Base-by-base conservation (phyloP, 1,140 invertebrate genomes). In the Drosophila sechellia region DNA sequence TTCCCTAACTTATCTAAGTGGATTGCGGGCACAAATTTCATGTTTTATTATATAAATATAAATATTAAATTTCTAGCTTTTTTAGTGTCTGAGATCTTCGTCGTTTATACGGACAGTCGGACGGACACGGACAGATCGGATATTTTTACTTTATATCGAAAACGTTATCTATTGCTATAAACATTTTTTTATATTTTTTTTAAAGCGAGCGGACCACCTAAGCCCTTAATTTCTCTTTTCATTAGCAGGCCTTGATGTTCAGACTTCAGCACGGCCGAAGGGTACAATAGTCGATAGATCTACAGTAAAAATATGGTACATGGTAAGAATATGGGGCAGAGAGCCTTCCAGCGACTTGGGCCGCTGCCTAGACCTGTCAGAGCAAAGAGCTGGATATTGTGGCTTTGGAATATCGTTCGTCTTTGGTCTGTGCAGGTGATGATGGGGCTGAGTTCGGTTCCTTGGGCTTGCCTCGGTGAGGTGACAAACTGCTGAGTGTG, bases 231-330 rank as follows among this genome's bases (percentile, higher is more conserved):
- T 45, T 55, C 59, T 70, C 77, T 43, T 55, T 42, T 20, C 10
- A 13, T 59, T 27, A 20, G 12, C 56, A 56, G 27, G 15, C 39
- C 40, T 25, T 49, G n/a, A 22, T 3, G 35, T 25, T 42, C 42
- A 52, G 17, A 35, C 83, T 79, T 79, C 81, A 31, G 77, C 69
- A 17, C 20, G 39, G 74, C 85, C 81, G 77, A 85, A 89, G 73
- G 13, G 57, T 35, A 71, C 57, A 70, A 45, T 77, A 57, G 10
- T 71, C 49, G 25, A 69, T 72, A 81, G 45, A 77, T 52, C 58
- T 84, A 84, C 53, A 64, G 50, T 77, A 77, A 57, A 53, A 15
- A 42, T 70, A 75, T 60, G 20, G 59, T 64, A 74, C 55, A 69
- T 25, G 55, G 37, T 48, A 66, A 63, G 11, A 8, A 59, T 60